Evolutionary conservation across 2,797 vertebrate genomes (phyloP).

Genomic region (Squalus acanthias): DNA sequence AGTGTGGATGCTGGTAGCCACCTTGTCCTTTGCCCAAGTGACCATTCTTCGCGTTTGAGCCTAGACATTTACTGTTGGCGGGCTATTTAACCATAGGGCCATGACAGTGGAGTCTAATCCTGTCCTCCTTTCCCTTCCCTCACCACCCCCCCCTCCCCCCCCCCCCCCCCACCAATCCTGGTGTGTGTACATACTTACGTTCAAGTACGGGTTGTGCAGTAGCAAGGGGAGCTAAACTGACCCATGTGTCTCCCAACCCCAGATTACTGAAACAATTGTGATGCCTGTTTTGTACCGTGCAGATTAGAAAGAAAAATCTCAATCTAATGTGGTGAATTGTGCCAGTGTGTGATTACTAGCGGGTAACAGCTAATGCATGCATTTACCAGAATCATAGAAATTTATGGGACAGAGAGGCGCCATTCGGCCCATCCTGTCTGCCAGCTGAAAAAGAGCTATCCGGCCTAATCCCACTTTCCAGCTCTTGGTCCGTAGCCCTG

Average conservation of each 20-base stretch:
- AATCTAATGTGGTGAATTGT: not conserved
- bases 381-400: not conserved
- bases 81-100: not conserved
- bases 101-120: not conserved
- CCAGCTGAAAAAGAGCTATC: no score
- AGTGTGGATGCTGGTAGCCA: no score
- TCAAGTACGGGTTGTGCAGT: not conserved
- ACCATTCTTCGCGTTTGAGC: not conserved
- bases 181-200: not conserved
- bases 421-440: no score
- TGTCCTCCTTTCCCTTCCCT: not conserved
- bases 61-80: not conserved
- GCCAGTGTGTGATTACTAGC: not conserved
- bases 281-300: not conserved
- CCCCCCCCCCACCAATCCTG: not conserved
- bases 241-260: not conserved
- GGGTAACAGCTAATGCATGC: not conserved
- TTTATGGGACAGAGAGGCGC: no score
- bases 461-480: no score
- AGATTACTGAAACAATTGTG: not conserved
- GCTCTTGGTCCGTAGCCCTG: no score
- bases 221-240: not conserved
- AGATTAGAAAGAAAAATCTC: not conserved
- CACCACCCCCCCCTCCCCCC: fast-evolving
- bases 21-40: not conserved